Conservation (phyloP, 2,113 vertebrate species). For the Tonatia bakeri region DNA sequence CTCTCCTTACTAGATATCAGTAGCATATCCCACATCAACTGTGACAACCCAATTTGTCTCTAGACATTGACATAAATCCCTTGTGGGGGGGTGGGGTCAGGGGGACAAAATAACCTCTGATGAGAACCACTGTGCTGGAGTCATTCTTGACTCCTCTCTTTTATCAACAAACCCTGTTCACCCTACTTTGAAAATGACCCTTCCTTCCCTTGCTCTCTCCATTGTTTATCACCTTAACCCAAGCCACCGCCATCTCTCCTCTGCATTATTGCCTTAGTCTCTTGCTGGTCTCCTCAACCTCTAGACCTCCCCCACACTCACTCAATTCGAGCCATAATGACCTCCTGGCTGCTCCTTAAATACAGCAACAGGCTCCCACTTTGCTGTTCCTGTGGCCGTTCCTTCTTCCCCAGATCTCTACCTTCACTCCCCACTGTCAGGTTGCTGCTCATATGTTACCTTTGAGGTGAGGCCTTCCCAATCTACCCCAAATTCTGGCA, state of each 20-base stretch:
- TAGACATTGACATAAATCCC: not conserved
- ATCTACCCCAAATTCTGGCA: not conserved
- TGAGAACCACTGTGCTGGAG: not conserved
- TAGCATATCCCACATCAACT: not conserved
- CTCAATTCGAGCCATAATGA: not conserved
- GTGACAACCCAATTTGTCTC: not conserved
- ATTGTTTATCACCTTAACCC: not conserved
- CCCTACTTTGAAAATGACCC: not conserved
- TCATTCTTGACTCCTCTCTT: not conserved
- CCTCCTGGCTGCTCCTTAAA: not conserved
- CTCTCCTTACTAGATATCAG: not conserved
- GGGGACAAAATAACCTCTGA: not conserved
- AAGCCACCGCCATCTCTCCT: not conserved
- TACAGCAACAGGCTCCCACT: too few species aligned
- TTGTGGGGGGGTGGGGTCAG: accelerated
- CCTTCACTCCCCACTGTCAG: not conserved
- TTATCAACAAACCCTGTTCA: not conserved
- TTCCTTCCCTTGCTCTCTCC: not conserved
- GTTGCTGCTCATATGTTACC: not conserved
- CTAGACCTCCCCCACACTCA: accelerated
- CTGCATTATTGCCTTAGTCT: not conserved
- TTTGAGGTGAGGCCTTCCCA: not conserved
- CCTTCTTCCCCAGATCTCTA: not conserved
- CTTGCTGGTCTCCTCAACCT: not conserved
- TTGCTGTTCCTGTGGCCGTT: not conserved